These are phyloP conservation scores for Drosophila cardini DNA, from an alignment of 1,140 invertebrate genomes.

Conservation along the genomic window DNA sequence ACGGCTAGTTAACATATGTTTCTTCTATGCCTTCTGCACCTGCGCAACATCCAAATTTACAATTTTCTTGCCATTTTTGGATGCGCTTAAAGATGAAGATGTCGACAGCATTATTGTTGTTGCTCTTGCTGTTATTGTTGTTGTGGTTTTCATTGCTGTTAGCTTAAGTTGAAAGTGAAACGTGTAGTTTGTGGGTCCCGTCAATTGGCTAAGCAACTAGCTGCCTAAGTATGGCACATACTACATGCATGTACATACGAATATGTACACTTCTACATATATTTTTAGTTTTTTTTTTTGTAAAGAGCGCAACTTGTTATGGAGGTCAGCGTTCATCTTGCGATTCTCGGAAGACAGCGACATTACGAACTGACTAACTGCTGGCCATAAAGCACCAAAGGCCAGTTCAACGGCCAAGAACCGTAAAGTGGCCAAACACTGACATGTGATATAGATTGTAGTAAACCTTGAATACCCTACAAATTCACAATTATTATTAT, in stretches of 20 bases:
- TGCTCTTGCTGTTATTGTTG: conserved; percentile 34
- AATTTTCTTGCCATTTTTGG: conserved; percentile 76
- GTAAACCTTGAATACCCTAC: conserved; percentile 9
- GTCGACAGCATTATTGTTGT: conserved; percentile 58
- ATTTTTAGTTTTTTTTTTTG: conserved; percentile 7
- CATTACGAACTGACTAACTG: conserved; percentile 63
- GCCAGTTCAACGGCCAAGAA: conserved; percentile 46
- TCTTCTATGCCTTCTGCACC: conserved; percentile 55
- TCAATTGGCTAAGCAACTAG: conserved; percentile 29
- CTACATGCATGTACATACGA: not conserved
- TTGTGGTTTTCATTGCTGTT: conserved; percentile 37
- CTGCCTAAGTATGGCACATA: conserved; percentile 21
- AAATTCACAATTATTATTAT: too few species aligned
- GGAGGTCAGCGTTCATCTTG: conserved; percentile 63
- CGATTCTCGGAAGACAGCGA: conserved; percentile 66
- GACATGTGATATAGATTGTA: conserved; percentile 13
- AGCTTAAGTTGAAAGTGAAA: conserved; percentile 68
- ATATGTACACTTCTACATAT: conserved; percentile 2
- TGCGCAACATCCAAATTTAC: conserved; percentile 65
- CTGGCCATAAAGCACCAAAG: conserved; percentile 76
- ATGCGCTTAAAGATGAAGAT: conserved; percentile 67
- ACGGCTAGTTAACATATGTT: conserved; percentile 75
- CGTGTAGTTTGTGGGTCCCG: conserved; percentile 56
- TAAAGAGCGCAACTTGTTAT: conserved; percentile 38
- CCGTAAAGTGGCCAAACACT: conserved; percentile 10